phyloP scores from a whole-genome alignment of 2,113 vertebrate species.

The Setophaga kirtlandii region DNA sequence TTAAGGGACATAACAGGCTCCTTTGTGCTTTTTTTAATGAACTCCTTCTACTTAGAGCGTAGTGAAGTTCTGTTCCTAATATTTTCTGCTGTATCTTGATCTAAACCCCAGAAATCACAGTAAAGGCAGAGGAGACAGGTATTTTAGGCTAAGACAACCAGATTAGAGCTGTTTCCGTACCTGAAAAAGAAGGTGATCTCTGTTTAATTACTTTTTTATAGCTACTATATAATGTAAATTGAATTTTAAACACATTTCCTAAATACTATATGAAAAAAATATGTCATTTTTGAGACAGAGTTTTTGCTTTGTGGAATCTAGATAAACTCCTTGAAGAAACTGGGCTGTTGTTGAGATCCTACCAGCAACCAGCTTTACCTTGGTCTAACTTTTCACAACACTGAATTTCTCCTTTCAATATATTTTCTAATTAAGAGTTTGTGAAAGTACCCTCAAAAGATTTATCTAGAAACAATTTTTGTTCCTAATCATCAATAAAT shows the following conservation, averaged over 20 bases:
- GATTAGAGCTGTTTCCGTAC: neutral
- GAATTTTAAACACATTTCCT: neutral
- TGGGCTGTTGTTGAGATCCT: neutral
- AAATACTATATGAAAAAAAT: neutral
- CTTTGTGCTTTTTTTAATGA: neutral
- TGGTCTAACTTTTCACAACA: neutral
- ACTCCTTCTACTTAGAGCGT: rapidly evolving
- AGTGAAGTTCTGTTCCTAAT: neutral
- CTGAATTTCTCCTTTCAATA: neutral
- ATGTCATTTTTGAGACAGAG: neutral
- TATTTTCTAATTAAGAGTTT: neutral
- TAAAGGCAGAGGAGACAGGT: neutral
- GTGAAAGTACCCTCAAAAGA: neutral
- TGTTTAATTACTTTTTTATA: neutral
- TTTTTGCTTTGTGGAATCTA: neutral
- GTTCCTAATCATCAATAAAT: neutral
- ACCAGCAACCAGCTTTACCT: neutral
- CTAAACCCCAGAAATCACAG: neutral
- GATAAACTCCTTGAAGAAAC: neutral
- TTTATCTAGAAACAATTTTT: neutral
- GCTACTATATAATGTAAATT: neutral
- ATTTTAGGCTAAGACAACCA: neutral
- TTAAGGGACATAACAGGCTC: neutral
- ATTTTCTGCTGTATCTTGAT: neutral
- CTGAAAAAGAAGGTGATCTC: neutral